Conservation (phyloP, 2,888 invertebrate species). For the Seladonia tumulorum region DNA sequence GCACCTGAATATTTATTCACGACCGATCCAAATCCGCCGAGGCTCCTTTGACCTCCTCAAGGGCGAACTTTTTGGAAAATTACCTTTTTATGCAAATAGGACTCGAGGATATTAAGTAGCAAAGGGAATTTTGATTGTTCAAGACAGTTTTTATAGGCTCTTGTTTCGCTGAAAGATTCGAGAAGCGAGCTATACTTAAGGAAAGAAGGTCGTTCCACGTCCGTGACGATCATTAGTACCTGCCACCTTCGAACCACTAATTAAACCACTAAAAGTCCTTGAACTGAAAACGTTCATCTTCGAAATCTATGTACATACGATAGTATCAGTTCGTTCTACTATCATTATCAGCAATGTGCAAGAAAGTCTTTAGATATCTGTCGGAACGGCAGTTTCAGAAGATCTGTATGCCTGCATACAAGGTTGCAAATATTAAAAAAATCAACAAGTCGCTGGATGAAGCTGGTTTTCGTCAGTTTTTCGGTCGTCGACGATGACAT, state of each 20-base stretch:
- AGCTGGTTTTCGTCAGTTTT: slow-evolving; percentile 51
- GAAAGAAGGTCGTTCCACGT: slow-evolving; percentile 1
- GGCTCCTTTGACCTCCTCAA: neutral
- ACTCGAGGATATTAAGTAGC: too few relatives aligned
- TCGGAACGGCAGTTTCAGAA: neutral
- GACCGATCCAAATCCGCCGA: neutral
- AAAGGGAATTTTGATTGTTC: neutral
- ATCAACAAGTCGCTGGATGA: slow-evolving; percentile 49
- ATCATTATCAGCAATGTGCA: neutral
- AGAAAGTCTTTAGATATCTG: neutral
- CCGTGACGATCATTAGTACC: neutral
- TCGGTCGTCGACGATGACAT: slow-evolving; percentile 1
- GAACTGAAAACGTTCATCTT: neutral
- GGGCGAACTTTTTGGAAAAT: too few relatives aligned
- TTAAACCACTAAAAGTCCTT: neutral
- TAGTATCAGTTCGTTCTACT: neutral
- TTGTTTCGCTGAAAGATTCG: neutral
- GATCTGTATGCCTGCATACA: neutral
- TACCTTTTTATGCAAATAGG: too few relatives aligned
- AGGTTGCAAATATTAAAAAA: slow-evolving; percentile 23
- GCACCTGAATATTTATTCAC: neutral
- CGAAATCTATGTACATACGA: neutral
- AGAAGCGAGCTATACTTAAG: too few relatives aligned
- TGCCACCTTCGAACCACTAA: neutral
- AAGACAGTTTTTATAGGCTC: neutral